phyloP scores from a whole-genome alignment of 2,888 invertebrate genomes.

The Leptopterna dolabrata region DNA sequence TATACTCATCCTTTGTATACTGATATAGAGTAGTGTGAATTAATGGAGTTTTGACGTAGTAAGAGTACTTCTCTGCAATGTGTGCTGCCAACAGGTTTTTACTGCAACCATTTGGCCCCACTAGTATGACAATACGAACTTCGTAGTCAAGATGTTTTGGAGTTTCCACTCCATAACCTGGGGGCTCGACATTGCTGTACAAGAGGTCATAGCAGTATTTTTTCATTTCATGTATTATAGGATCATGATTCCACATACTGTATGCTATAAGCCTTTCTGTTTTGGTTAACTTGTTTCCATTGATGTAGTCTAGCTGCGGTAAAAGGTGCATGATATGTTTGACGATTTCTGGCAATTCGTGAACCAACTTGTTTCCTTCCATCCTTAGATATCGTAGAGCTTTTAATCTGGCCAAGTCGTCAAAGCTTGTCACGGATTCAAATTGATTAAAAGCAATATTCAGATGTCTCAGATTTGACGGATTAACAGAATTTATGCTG shows the following conservation, averaged over 20 bases:
- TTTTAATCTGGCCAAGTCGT: conserved; percentile 15
- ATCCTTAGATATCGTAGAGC: conserved; percentile 13
- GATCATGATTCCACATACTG: neutral
- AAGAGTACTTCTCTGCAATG: neutral
- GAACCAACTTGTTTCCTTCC: conserved; percentile 18
- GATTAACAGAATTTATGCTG: neutral
- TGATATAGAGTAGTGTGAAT: conserved; percentile 14
- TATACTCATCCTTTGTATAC: neutral
- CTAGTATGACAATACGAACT: conserved; percentile 17
- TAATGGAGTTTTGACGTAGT: conserved; percentile 6
- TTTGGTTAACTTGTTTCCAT: conserved; percentile 41
- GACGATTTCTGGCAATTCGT: conserved; percentile 28
- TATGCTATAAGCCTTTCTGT: conserved; percentile 12
- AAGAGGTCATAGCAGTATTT: conserved; percentile 29
- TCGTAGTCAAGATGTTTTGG: conserved; percentile 26
- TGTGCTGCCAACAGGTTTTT: neutral
- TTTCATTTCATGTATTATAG: conserved; percentile 36
- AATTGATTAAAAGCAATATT: conserved; percentile 26
- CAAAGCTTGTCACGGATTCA: neutral
- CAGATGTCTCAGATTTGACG: conserved; percentile 19
- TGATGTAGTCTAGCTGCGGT: conserved; percentile 28
- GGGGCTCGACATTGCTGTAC: conserved; percentile 27
- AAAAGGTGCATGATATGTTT: neutral
- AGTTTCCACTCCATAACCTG: neutral
- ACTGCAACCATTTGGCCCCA: neutral